Conservation (phyloP, 53 echinoderm and acorn worm genomes). For the Patiria pectinifera region DNA sequence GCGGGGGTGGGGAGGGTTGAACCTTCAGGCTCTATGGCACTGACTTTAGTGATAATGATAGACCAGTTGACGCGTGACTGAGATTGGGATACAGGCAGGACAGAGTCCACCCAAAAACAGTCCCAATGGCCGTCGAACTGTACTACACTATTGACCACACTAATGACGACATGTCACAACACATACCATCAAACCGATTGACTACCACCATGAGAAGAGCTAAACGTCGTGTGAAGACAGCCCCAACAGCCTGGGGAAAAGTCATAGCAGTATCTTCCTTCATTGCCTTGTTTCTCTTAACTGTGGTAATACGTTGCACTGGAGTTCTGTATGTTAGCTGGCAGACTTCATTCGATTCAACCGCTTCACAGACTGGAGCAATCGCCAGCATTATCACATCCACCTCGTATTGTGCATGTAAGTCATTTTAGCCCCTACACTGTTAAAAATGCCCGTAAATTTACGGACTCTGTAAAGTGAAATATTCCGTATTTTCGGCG, state of each 20-base stretch:
- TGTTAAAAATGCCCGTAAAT: too few species aligned
- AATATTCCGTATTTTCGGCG: too few species aligned
- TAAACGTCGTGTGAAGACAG: not conserved
- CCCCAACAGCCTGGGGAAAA: not conserved
- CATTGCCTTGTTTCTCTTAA: not conserved
- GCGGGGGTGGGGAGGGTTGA: too few species aligned
- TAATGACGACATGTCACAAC: too few species aligned
- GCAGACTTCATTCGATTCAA: not conserved
- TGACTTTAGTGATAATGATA: too few species aligned
- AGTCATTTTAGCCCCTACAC: not conserved
- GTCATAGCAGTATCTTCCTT: not conserved
- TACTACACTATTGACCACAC: too few species aligned
- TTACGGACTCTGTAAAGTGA: too few species aligned
- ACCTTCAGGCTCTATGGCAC: too few species aligned
- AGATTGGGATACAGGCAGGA: too few species aligned
- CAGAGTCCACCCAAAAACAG: too few species aligned
- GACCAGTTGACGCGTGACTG: too few species aligned
- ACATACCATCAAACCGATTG: not conserved
- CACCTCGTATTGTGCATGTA: not conserved
- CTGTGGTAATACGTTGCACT: not conserved
- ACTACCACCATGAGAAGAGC: not conserved
- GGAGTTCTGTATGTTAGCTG: constrained; percentile 2
- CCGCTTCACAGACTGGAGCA: not conserved
- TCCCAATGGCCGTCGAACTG: too few species aligned
- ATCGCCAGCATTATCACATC: constrained; percentile 7